phyloP scores from a whole-genome alignment of 2,113 vertebrate genomes.

The Elephantulus edwardii region DNA sequence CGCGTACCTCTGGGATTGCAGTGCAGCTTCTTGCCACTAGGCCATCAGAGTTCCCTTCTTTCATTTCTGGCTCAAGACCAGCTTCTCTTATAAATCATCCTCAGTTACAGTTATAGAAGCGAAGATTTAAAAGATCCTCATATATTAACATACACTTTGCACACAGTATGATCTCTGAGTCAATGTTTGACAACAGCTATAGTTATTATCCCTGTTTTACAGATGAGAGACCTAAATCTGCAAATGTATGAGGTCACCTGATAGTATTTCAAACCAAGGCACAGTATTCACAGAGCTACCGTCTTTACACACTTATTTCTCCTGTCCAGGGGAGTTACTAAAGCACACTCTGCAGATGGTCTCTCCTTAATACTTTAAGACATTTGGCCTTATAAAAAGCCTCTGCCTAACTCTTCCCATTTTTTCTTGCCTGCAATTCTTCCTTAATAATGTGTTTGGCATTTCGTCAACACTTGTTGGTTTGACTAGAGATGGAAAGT shows the following conservation, averaged over 20 bases:
- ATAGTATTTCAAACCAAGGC: not conserved
- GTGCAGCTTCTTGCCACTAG: no score
- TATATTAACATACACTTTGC: not conserved
- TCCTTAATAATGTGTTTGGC: not conserved
- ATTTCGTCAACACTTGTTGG: not conserved
- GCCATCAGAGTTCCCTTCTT: constrained; percentile 64
- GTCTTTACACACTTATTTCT: not conserved
- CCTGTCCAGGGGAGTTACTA: not conserved
- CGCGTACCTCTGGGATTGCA: no score
- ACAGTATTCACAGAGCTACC: not conserved
- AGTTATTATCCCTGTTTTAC: not conserved
- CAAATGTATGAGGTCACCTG: not conserved
- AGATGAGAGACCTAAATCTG: not conserved
- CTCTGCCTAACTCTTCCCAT: not conserved
- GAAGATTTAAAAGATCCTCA: constrained; percentile 27
- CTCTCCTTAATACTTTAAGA: not conserved
- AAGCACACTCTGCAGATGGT: no score
- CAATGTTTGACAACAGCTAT: not conserved
- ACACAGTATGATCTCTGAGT: not conserved
- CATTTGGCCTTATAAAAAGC: not conserved
- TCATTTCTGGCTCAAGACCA: not conserved
- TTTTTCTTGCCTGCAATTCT: rapidly evolving
- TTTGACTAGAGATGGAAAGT: constrained; percentile 27
- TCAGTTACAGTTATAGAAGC: constrained; percentile 17
- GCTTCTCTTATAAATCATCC: constrained; percentile 5